Base-by-base conservation (phyloP, 2,113 vertebrate genomes). In the Salvelinus namaycush region DNA sequence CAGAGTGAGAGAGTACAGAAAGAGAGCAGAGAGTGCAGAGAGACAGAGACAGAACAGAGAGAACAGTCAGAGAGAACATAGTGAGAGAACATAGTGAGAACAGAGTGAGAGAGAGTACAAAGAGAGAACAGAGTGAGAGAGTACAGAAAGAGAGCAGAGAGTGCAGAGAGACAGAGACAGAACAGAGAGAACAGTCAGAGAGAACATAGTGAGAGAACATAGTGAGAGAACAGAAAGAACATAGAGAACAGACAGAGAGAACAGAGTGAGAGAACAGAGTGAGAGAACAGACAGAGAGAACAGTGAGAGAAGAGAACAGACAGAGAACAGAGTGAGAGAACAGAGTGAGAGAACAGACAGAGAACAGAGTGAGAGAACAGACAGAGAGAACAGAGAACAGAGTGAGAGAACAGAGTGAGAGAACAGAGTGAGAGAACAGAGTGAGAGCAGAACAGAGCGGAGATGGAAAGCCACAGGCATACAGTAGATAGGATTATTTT, bases 401-500 rank as follows among this genome's bases (percentile, higher is more conserved):
- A 34, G 31, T 6, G 34, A 84, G 85, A 82, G 83, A 62, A 81
- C 2, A 54, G 34, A 6, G 5, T 1, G 31, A 29, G 31, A 34
- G 34, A 34, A 34, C 34, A 34, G 34, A 34, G 5, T 80, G 65
- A 29, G 82, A 51, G 49, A 54, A 16, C 49, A 54, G 49, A 44
- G 39, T 44, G 39, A 44, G 39, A 44, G 39, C 39, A 44, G 66
- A 66, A 27, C 64, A 29, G 48, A 26, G 39, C 51, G 24, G 22
- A 54, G 24, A 29, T 79, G 78, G 84, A 78, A 85, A 90, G 75
- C 79, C 88, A 76, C 71, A 85, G 88, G 89, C 87, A 87, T 72
- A 44, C 39, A 44, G 39, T 44, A 92, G 90, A 93, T 75, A 81
- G 74, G 87, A 92, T 92, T 91, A 92, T 84, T 83, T 87, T 79